Base-by-base conservation (phyloP, 2,888 invertebrate genomes). In the Xestoiulus laeticollis region DNA sequence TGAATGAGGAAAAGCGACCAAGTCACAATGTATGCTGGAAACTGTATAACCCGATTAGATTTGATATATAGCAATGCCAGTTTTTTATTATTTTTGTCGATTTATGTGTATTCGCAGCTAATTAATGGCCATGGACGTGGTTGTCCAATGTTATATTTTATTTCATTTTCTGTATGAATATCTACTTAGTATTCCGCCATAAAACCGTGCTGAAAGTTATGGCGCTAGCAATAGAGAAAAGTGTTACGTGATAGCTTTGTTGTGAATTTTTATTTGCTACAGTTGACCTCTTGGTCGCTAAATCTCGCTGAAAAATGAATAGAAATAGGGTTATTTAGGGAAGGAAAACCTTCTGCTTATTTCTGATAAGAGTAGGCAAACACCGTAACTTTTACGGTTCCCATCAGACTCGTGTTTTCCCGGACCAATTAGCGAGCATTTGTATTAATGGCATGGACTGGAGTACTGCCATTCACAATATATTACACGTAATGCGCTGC, bases 281-380 rank as follows among this genome's bases (percentile, higher is more conserved):
- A 85, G 85, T 53, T 86, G 86, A 86, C 86, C 86, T 59, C 53
- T 33, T 53, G 59, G 53, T 48, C 86, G 86, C 53, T 48, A 48
- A 86, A 86, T 86, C 44, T 53, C 59, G 22, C n/a, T 59, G 44
- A 53, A 59, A 86, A 86, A 86, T 86, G 86, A 86, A 86, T 86
- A 53, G 53, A 44, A 53, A 86, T 33, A 53, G 86, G 86, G 86
- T 48, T 86, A 86, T 86, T 86, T 48, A 19, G 32, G n/a, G 78
- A 48, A 43, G 85, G 59, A 53, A 53, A 86, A 59, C 86, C 48
- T 48, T 86, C 86, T 86, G 86, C 86, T 86, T 33, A 86, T 53
- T 86, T 86, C 48, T 86, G 86, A 86, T 86, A 86, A 86, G 86
- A 53, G 48, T 59, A 33, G 53, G 86, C 86, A 86, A 86, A 86